Conservation (phyloP, 2,797 vertebrate genomes). For the Tokudaia muenninki region DNA sequence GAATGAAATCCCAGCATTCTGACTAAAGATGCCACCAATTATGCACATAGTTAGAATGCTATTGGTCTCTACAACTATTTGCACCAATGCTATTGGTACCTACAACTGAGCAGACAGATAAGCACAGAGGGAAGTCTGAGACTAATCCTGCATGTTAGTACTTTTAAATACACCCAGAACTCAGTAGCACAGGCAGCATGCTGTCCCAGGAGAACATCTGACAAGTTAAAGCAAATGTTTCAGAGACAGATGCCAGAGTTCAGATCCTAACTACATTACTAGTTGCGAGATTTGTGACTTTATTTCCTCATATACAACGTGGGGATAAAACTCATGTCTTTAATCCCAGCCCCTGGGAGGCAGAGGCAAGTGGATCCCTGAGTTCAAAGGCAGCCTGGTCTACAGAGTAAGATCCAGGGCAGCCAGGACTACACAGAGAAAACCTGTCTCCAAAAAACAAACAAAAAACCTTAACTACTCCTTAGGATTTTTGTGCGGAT, state of each 20-base stretch:
- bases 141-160: neutral
- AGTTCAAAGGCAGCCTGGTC: neutral
- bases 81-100: neutral
- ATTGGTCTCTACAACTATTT: neutral
- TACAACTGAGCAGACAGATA: conserved; percentile 43
- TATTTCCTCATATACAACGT: conserved; percentile 40
- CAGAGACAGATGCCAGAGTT: neutral
- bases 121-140: neutral
- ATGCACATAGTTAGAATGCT: neutral
- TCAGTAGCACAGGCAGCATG: neutral
- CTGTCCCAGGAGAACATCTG: neutral
- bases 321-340: neutral
- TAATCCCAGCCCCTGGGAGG: neutral
- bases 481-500: conserved; percentile 5
- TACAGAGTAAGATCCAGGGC: neutral
- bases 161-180: conserved; percentile 2
- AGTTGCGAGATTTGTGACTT: conserved; percentile 22
- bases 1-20: conserved; percentile 52
- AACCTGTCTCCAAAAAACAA: neutral
- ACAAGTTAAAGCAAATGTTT: neutral
- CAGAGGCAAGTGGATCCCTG: neutral
- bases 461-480: neutral
- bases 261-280: conserved; percentile 39
- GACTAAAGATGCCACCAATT: conserved; percentile 31
- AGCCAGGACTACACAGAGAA: neutral